Evolutionary conservation across 2,888 invertebrate species (phyloP).

Genomic region (Thereva unica): DNA sequence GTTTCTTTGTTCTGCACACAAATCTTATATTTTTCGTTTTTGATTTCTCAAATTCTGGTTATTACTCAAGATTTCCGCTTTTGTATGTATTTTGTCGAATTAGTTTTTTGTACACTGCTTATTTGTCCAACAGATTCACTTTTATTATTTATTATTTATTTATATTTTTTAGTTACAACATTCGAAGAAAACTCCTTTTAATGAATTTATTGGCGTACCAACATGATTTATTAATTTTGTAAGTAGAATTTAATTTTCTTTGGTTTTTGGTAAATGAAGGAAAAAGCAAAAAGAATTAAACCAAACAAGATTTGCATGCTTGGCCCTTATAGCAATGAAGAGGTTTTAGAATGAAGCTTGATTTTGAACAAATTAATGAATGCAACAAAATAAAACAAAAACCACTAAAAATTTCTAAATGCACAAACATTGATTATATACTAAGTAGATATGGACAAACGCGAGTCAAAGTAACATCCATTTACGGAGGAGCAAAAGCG

Average conservation of each 20-base stretch:
- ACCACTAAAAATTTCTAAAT: too few relatives aligned
- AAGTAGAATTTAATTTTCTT: constrained; percentile 60
- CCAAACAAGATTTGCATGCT: too few relatives aligned
- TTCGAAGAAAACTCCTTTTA: constrained; percentile 72
- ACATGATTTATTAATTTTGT: constrained; percentile 71
- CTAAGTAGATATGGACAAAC: too few relatives aligned
- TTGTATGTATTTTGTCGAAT: neutral
- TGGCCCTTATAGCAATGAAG: too few relatives aligned
- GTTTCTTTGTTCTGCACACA: neutral
- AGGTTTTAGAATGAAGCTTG: too few relatives aligned
- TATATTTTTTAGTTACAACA: constrained; percentile 60
- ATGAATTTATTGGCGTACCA: constrained; percentile 73
- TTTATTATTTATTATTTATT: constrained; percentile 49
- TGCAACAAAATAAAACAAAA: too few relatives aligned
- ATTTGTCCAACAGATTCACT: constrained; percentile 13
- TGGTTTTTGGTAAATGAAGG: constrained; percentile 45
- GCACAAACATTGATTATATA: too few relatives aligned
- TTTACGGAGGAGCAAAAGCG: too few relatives aligned
- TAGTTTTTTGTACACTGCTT: constrained; percentile 41
- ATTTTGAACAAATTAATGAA: too few relatives aligned
- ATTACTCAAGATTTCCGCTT: neutral
- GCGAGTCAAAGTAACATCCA: too few relatives aligned
- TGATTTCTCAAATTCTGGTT: neutral
- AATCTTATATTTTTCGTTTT: constrained; percentile 7
- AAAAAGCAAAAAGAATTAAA: too few relatives aligned